These are phyloP conservation scores for Leistus spinibarbis DNA, from an alignment of 2,888 invertebrate genomes.

Conservation along the genomic window DNA sequence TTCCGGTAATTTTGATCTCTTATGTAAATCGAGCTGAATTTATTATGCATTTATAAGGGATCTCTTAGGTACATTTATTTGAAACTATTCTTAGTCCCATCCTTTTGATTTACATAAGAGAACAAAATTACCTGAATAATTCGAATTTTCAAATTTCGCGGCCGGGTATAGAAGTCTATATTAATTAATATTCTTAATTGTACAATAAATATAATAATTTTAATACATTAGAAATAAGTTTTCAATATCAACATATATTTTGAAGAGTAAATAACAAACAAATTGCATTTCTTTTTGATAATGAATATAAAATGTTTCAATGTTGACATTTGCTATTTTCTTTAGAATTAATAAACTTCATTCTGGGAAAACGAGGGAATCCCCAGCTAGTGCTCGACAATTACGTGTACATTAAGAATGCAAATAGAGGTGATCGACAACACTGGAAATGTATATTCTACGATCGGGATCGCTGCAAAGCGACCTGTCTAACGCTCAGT, in stretches of 20 bases:
- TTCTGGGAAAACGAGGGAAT: constrained; percentile 2
- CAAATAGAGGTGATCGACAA: neutral
- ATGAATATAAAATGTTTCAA: neutral
- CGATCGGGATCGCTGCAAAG: neutral
- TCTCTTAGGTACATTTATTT: too few relatives aligned
- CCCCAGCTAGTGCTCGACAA: constrained; percentile 3
- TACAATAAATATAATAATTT: neutral
- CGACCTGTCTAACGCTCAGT: neutral
- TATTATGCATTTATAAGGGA: too few relatives aligned
- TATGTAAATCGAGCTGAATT: too few relatives aligned
- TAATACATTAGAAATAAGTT: neutral
- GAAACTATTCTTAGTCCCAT: too few relatives aligned
- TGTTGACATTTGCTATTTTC: constrained; percentile 3
- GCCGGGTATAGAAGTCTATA: too few relatives aligned
- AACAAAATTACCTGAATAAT: too few relatives aligned
- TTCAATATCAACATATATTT: neutral
- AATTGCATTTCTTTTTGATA: neutral
- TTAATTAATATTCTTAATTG: neutral
- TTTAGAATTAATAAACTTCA: constrained; percentile 20
- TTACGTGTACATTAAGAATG: neutral
- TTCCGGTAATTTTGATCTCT: too few relatives aligned
- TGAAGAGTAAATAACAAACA: neutral
- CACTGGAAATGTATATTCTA: constrained; percentile 2
- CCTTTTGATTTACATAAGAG: too few relatives aligned
- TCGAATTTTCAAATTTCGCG: too few relatives aligned